Evolutionary conservation across 2,888 invertebrate genomes (phyloP), one percentile per base, ranked within the genome.

Genomic region (Leucoma salicis): DNA sequence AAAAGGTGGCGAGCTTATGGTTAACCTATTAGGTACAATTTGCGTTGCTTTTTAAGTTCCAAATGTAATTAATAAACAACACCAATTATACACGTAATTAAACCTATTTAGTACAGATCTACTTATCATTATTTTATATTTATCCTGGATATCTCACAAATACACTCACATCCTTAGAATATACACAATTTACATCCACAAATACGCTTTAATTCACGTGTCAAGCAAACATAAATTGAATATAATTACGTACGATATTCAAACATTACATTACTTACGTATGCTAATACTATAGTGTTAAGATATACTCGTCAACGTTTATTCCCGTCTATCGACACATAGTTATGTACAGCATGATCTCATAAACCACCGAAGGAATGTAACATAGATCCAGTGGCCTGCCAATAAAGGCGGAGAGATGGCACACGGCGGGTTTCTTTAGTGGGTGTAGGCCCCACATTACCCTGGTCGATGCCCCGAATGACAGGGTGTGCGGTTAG

Each of bases 291-390:
- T 31, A 51, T 51, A 54, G 51, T 49, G 51, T 58, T 48, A 61
- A 66, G 49, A 55, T 59, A 36, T 45, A 47, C 49, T 46, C 46
- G 43, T 59, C 52, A 40, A 21, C 52, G 57, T 58, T 60, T 49
- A 58, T 59, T 57, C 46, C 40, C 48, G 59, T 64, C 58, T 59
- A 66, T 64, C 62, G 45, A 65, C 46, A 61, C 45, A 69, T 56
- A 54, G 54, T 36, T 39, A 36, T 40, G 24, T 40, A 29, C 29
- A 29, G 29, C 13, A 4, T 29, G 27, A 27, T 27, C 4, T 11
- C 27, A n/a, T n/a, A n/a, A n/a, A n/a, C n/a, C n/a, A n/a, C n/a
- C n/a, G n/a, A n/a, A n/a, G n/a, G n/a, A n/a, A n/a, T n/a, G n/a
- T n/a, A n/a, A n/a, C n/a, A n/a, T n/a, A n/a, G n/a, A n/a, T n/a